Evolutionary conservation across 1,140 invertebrate genomes (phyloP), one percentile per base, ranked within the genome.

Genomic region (Ceratoteleas bidentatus): DNA sequence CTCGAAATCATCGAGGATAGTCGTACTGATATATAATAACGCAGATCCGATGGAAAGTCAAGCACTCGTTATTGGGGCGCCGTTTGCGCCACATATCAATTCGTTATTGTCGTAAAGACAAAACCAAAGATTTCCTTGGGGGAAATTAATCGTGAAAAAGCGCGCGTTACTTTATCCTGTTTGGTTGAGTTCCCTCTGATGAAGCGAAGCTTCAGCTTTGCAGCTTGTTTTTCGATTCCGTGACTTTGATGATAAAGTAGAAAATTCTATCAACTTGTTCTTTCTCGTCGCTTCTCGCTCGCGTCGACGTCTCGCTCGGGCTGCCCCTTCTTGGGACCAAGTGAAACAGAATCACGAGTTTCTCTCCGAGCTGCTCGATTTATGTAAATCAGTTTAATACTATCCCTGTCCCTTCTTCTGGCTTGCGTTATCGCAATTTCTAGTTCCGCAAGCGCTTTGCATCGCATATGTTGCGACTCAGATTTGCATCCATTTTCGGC

Each of bases 341-440:
- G 72, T 64, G 74, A 74, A 83, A 83, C 74, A 83, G 68, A 84
- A 84, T 84, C 76, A 79, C 72, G 72, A 79, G 81, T 83, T 83
- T 69, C 81, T 76, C 81, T 80, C 81, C 14, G 57, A 76, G 65
- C 78, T 75, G 84, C 58, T 86, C 87, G 79, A 88, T 88, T 87
- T 88, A 88, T 88, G 87, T 83, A 88, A 87, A 88, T 87, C 86
- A 84, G 83, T 85, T 86, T 87, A 85, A 88, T 83, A 78, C 81
- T 82, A 74, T 68, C 73, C 76, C 76, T 74, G 66, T 50, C 76
- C 73, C 68, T 82, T 80, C 69, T 79, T 78, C 72, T 74, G 72
- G 62, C 58, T 80, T 69, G 79, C 84, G 85, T 87, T 87, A 88
- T 85, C 76, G 81, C 80, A 83, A 84, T 83, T 87, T 82, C 85